Conservation (phyloP, 1,140 invertebrate species). For the Aradophagus sp. region DNA sequence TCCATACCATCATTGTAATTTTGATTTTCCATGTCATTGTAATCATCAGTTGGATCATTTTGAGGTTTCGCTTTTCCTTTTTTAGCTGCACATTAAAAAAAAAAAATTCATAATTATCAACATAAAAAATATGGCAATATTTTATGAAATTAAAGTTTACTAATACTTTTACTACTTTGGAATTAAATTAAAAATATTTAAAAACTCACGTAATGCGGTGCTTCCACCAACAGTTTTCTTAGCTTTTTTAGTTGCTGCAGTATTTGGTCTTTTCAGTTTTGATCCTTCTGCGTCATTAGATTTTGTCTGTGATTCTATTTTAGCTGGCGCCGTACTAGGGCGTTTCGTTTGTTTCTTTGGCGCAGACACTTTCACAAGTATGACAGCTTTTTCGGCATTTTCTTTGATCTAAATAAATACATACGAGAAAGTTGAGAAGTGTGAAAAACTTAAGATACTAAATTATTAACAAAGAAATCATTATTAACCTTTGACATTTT, state of each 20-base stretch:
- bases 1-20: conserved; percentile 76
- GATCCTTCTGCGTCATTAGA: conserved; percentile 60
- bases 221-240: conserved; percentile 68
- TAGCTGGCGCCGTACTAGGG: conserved; percentile 75
- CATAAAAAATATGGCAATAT: too few species aligned
- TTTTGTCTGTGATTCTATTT: conserved; percentile 62
- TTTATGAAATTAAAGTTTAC: not conserved
- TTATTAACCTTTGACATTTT: conserved; percentile 89
- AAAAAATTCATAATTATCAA: not conserved
- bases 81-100: conserved; percentile 15
- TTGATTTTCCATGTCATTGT: conserved; percentile 75
- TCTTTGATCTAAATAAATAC: conserved; percentile 86
- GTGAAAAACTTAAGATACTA: not conserved
- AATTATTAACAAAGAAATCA: not conserved
- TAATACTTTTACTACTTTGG: not conserved
- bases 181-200: not conserved
- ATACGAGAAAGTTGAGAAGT: not conserved
- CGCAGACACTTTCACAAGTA: conserved; percentile 80
- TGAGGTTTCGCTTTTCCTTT: conserved; percentile 62
- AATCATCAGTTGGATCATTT: conserved; percentile 70
- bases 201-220: not conserved
- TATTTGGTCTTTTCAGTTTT: conserved; percentile 70
- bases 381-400: conserved; percentile 92
- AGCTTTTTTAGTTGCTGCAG: conserved; percentile 74
- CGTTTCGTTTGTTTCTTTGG: conserved; percentile 76